Base-by-base conservation (phyloP, 1,140 invertebrate genomes). In the Philotrypesis tridentata region DNA sequence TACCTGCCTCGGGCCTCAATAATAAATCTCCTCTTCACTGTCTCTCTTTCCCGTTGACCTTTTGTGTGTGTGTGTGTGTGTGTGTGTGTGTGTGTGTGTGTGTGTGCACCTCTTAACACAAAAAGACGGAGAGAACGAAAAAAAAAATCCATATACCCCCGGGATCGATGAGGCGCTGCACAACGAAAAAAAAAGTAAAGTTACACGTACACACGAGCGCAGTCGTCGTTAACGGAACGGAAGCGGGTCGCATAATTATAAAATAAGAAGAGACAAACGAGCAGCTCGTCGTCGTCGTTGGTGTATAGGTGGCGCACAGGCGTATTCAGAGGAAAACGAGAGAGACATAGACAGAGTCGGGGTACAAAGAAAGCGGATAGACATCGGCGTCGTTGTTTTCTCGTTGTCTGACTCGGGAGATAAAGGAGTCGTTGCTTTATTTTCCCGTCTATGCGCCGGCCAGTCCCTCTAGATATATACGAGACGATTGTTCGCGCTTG, bases 141-240 rank as follows among this genome's bases (percentile, higher is more conserved):
- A 14, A 71, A 25, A 71, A 25, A 40, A 65, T 65, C 23, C 8
- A 65, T 25, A 23, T 17, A n/a, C 21, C 21, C 0, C 3, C 17
- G 7, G 7, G 17, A 55, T 37, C 48, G 48, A 21, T 8, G 0
- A 25, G n/a, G n/a, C 23, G n/a, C 17, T 55, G 9, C 17, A n/a
- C 48, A n/a, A 3, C 48, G 63, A 65, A 8, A 68, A 33, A 68
- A 17, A 68, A 21, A 8, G 14, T 25, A 25, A n/a, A n/a, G n/a
- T n/a, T n/a, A n/a, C n/a, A n/a, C n/a, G n/a, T n/a, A n/a, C n/a
- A n/a, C 33, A 21, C 68, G 17, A 43, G 67, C 29, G 33, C 17
- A n/a, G 33, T 68, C 17, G 17, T 68, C 67, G 67, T 68, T 68
- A 68, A 68, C 67, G 31, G 63, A 65, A 29, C 63, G 63, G 27